These are phyloP conservation scores for Elaphurus davidianus DNA, from an alignment of 2,113 vertebrate genomes.

Conservation along the genomic window DNA sequence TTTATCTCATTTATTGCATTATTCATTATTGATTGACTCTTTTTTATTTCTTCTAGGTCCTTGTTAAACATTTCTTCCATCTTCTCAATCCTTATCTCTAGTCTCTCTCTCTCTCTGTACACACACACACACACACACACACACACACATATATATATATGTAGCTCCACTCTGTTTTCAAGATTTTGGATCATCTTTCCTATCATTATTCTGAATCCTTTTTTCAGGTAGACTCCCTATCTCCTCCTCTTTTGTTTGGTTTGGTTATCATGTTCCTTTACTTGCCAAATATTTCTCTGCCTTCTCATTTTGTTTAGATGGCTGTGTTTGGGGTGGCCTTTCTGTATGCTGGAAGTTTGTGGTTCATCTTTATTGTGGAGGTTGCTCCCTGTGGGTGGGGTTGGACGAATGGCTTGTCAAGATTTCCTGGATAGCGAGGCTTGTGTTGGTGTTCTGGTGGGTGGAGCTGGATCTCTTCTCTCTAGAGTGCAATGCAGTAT, in stretches of 20 bases:
- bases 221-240: background rate
- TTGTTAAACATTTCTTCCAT: background rate
- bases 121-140: too few species aligned
- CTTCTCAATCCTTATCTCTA: background rate
- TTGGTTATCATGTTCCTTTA: background rate
- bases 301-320: background rate
- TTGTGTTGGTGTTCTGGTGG: background rate
- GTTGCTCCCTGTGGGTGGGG: background rate
- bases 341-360: background rate
- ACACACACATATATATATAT: too few species aligned
- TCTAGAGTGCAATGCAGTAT: background rate
- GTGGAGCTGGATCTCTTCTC: background rate
- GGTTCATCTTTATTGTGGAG: background rate
- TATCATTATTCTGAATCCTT: background rate
- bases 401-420: background rate
- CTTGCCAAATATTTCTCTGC: background rate
- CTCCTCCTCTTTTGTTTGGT: background rate
- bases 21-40: background rate
- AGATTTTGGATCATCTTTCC: background rate
- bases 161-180: background rate
- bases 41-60: background rate
- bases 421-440: background rate
- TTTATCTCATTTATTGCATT: background rate
- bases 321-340: background rate
- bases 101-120: too few species aligned